These are phyloP conservation scores for Laticauda colubrina DNA, from an alignment of 2,113 vertebrate species.

Conservation along the genomic window DNA sequence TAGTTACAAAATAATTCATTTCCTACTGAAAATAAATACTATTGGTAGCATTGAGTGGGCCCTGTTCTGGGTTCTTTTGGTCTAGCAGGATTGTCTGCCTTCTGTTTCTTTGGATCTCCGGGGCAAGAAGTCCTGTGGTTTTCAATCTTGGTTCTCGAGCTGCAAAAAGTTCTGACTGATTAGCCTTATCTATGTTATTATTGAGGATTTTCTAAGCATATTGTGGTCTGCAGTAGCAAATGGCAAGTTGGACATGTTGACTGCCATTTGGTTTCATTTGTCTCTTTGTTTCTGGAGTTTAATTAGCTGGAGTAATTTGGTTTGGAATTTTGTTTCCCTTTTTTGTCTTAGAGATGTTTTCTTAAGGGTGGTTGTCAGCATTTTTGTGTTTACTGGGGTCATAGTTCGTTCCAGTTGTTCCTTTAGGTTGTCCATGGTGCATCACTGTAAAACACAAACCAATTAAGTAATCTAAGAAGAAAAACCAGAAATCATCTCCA, in stretches of 20 bases:
- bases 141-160: neutral
- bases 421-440: neutral
- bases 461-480: no score
- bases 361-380: neutral
- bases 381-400: neutral
- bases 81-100: neutral
- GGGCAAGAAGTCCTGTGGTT: neutral
- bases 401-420: neutral
- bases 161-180: neutral
- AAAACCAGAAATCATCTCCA: no score
- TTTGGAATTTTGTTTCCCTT: neutral
- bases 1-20: neutral
- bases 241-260: neutral
- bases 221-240: neutral
- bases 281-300: neutral
- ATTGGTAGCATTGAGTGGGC: neutral
- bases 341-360: neutral
- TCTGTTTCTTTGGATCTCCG: neutral
- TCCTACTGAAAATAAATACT: neutral
- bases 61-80: neutral
- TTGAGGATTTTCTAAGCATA: neutral
- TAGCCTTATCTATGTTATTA: neutral
- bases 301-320: neutral
- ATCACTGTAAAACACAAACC: no score
- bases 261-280: neutral